These are phyloP conservation scores for Camarhynchus parvulus DNA, from an alignment of 2,113 vertebrate genomes.

Conservation along the genomic window DNA sequence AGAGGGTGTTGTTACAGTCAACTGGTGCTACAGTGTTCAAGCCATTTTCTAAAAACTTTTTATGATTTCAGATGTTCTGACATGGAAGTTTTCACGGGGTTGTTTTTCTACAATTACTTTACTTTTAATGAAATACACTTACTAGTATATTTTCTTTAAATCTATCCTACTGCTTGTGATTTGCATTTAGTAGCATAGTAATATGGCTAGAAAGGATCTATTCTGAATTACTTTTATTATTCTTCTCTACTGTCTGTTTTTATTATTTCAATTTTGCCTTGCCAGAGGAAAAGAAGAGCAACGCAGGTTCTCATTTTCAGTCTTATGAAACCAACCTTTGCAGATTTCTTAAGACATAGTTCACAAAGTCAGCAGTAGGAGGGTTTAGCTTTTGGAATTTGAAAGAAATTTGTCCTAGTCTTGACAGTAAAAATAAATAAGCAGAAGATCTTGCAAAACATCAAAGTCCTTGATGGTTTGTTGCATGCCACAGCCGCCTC, in stretches of 20 bases:
- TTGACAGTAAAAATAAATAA: not conserved
- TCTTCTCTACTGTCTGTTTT: not conserved
- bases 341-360: not conserved
- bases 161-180: fast-evolving
- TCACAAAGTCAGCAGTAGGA: not conserved
- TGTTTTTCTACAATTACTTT: not conserved
- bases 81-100: not conserved
- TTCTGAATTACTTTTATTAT: not conserved
- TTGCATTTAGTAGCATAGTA: not conserved
- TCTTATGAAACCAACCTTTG: not conserved
- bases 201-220: not conserved
- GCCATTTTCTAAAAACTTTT: not conserved
- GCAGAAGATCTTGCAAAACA: not conserved
- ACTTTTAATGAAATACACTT: not conserved
- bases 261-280: not conserved
- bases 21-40: not conserved
- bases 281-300: not conserved
- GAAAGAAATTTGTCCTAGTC: not conserved
- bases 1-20: not conserved
- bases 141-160: not conserved
- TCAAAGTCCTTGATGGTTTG: not conserved
- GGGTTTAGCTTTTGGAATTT: not conserved
- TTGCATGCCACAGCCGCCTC: not conserved
- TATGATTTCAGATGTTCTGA: not conserved
- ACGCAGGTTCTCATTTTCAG: not conserved